These are phyloP conservation scores for Australoheros scitulus DNA, from an alignment of 2,113 vertebrate species.

Conservation along the genomic window DNA sequence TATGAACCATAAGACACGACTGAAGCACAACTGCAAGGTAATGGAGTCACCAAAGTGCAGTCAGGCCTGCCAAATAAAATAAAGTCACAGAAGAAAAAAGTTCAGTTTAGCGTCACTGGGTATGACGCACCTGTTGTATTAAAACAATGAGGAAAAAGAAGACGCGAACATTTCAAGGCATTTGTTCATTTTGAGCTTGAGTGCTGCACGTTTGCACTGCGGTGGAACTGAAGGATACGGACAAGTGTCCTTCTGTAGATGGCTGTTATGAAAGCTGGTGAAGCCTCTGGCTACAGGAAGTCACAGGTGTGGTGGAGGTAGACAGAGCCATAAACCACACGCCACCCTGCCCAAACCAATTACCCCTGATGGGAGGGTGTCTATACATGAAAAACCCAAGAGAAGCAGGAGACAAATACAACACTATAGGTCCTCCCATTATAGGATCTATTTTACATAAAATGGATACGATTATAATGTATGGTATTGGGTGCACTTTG, in stretches of 20 bases:
- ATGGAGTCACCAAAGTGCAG: background rate
- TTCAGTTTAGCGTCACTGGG: background rate
- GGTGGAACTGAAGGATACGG: constrained; percentile 22
- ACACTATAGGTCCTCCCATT: background rate
- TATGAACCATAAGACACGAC: background rate
- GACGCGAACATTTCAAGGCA: background rate
- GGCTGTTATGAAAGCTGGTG: constrained; percentile 34
- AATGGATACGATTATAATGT: background rate
- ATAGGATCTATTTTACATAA: background rate
- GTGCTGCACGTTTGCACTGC: background rate
- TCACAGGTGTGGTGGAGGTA: constrained; percentile 66
- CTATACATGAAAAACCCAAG: background rate
- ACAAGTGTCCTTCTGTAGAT: constrained; percentile 24
- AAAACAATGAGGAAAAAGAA: background rate
- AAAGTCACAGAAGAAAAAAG: background rate
- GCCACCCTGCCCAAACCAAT: constrained; percentile 43
- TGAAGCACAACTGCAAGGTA: background rate
- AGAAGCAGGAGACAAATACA: background rate
- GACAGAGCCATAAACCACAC: constrained; percentile 36
- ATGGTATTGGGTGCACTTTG: background rate
- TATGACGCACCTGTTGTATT: background rate
- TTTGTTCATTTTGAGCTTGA: background rate
- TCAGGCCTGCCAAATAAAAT: background rate
- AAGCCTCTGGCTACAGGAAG: constrained; percentile 62
- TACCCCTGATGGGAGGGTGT: constrained; percentile 36